Evolutionary conservation across 2,797 vertebrate species (phyloP), one percentile per base, ranked within the genome.

Genomic region (Pampus argenteus): DNA sequence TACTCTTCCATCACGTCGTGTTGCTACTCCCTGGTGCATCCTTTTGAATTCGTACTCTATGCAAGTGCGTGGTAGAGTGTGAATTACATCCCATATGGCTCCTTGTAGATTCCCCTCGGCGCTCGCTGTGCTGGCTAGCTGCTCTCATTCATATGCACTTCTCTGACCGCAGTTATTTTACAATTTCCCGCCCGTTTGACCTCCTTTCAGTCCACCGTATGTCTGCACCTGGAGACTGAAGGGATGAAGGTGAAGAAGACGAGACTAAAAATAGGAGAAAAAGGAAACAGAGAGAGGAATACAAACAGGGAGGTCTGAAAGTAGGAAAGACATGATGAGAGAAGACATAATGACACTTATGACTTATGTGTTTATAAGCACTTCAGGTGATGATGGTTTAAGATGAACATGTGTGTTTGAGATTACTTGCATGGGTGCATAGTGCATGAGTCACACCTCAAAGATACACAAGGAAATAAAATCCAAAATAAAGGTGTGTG

Each of bases 61-160:
- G 58, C 34, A 73, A 79, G 83, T 72, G 62, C 0, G 44, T 74
- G 50, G 71, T 68, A 68, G 76, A 79, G 74, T 78, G 72, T n/a
- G n/a, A n/a, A n/a, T n/a, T n/a, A n/a, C 61, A 65, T 83, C 76
- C 64, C 61, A 51, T 29, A 52, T 61, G 79, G 68, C 70, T 75
- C 34, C 61, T 69, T 61, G 74, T 79, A 61, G 66, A 78, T 78
- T 76, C 63, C 67, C 48, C 55, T 42, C 0, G 42, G 50, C 17
- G 34, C 4, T 3, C 17, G 4, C 49, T 1, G 38, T 0, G 14
- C 15, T 38, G 62, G 48, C 44, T 42, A 48, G 72, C 51, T 50
- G 1, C 15, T 47, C 72, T 44, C 28, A 50, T 76, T 66, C 74
- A 59, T 50, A 73, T 50, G 36, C 25, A 22, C 28, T 52, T 66